A percentile compares a stretch with the other conserved stretches of the same genome.
Evolutionary conservation across 2,888 invertebrate genomes (phyloP).

Genomic region (Ophion ellenae): DNA sequence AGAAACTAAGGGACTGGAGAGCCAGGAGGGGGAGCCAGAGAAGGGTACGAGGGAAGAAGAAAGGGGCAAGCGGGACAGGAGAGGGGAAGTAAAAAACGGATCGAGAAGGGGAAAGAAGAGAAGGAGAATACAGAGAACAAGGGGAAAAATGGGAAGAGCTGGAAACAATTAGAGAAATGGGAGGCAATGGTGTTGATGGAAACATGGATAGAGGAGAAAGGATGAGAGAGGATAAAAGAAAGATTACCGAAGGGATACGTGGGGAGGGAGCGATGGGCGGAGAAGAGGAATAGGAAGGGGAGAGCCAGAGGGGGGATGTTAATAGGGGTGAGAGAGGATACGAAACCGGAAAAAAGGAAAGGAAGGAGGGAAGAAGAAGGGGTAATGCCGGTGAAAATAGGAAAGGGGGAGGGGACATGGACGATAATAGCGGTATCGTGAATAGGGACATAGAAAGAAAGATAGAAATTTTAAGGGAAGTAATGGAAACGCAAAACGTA

Average conservation of each 20-base stretch:
- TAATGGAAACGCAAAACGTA: constrained; percentile 31
- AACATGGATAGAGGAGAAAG: constrained; percentile 3
- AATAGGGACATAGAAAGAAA: background rate
- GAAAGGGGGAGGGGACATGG: constrained; percentile 36
- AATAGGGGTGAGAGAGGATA: constrained; percentile 56
- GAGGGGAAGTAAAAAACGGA: background rate
- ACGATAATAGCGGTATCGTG: constrained; percentile 10
- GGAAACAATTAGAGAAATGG: background rate
- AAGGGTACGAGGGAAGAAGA: background rate
- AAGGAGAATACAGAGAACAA: background rate
- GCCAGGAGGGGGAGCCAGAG: background rate
- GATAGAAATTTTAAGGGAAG: constrained; percentile 37
- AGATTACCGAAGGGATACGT: background rate
- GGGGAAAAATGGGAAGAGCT: background rate
- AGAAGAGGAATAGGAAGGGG: constrained; percentile 54
- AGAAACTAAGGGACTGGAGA: background rate
- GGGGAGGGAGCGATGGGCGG: constrained; percentile 6
- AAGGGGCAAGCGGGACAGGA: background rate
- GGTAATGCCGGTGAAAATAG: background rate
- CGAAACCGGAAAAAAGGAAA: background rate
- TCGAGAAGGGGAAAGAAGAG: background rate
- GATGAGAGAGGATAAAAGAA: background rate
- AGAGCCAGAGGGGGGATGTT: constrained; percentile 62
- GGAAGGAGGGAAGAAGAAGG: constrained; percentile 17
- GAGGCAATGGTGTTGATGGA: constrained; percentile 8